Evolutionary conservation across 2,797 vertebrate genomes (phyloP).

Genomic region (Aselliscus stoliczkanus): DNA sequence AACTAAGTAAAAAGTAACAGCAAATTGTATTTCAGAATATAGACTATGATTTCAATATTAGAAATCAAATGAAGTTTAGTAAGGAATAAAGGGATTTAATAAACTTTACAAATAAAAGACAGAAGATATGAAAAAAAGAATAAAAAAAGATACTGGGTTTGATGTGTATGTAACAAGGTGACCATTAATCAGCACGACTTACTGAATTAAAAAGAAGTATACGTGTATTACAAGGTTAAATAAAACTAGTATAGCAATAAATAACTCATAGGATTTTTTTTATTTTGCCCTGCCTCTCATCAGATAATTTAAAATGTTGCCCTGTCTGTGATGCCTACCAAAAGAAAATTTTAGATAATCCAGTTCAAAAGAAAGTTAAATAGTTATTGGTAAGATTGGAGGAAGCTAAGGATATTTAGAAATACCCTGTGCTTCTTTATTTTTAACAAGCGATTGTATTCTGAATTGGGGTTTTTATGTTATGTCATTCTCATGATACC

Average conservation of each 20-base stretch:
- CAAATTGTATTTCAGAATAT: not conserved
- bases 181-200: not conserved
- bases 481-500: not conserved
- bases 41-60: not conserved
- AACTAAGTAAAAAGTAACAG: not conserved
- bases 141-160: not conserved
- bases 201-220: not conserved
- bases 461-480: not conserved
- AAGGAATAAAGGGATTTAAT: not conserved
- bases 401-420: not conserved
- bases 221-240: not conserved
- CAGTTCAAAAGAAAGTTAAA: not conserved
- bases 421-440: not conserved
- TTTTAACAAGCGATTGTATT: not conserved
- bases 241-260: not conserved
- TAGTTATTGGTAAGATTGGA: not conserved
- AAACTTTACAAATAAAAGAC: not conserved
- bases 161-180: not conserved
- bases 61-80: not conserved
- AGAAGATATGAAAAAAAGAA: not conserved
- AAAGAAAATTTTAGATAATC: not conserved
- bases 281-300: not conserved
- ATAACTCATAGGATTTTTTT: not conserved
- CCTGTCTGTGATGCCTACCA: not conserved
- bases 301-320: not conserved